phyloP scores from a whole-genome alignment of 2,888 invertebrate genomes.

The Lamproptera curius region DNA sequence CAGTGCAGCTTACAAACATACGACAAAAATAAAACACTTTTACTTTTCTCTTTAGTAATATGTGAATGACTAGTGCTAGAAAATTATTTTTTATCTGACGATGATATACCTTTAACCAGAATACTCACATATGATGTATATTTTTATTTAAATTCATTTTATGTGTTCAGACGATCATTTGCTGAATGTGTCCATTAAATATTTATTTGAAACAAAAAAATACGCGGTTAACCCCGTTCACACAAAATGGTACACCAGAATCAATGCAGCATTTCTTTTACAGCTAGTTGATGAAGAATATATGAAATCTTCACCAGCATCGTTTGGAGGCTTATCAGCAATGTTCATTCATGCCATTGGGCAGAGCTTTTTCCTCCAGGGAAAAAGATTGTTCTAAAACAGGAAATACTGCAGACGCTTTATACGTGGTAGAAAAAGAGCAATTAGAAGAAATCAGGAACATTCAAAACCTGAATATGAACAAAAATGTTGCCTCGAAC shows the following conservation, averaged over 20 bases:
- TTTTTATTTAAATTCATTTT: too few relatives aligned
- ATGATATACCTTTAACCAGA: too few relatives aligned
- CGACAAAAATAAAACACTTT: too few relatives aligned
- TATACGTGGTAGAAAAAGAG: conserved; percentile 77
- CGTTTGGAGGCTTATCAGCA: conserved; percentile 78
- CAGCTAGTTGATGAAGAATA: conserved; percentile 56
- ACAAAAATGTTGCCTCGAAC: conserved; percentile 76
- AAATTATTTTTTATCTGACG: too few relatives aligned
- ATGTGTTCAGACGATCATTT: too few relatives aligned
- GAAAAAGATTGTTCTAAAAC: conserved; percentile 62
- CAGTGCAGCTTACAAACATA: not conserved
- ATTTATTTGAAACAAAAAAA: too few relatives aligned
- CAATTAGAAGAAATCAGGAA: conserved; percentile 75
- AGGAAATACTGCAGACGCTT: conserved; percentile 66
- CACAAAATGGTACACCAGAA: conserved; percentile 86
- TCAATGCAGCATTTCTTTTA: conserved; percentile 85
- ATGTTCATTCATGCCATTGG: conserved; percentile 76
- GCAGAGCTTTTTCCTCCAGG: conserved; percentile 70
- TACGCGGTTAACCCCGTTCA: conserved; percentile 81
- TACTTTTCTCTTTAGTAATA: too few relatives aligned
- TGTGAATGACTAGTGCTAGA: too few relatives aligned
- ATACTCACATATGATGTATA: not conserved
- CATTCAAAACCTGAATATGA: conserved; percentile 80
- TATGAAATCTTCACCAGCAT: conserved; percentile 73
- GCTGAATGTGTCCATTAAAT: conserved; percentile 5